Evolutionary conservation across 2,113 vertebrate genomes (phyloP).

Genomic region (Carassius gibelio): DNA sequence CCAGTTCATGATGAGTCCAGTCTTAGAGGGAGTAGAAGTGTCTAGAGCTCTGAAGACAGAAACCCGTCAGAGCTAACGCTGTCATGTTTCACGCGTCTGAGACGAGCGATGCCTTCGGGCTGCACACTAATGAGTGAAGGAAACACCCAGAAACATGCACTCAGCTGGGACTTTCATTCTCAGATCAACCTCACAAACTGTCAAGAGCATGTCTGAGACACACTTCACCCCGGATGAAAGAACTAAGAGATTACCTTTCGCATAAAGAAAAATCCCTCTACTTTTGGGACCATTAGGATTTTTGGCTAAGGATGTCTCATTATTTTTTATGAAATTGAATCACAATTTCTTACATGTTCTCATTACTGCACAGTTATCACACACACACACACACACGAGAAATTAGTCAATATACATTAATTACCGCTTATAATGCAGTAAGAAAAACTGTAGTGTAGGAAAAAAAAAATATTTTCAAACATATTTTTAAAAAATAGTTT

Average conservation of each 20-base stretch:
- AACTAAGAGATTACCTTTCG: no score
- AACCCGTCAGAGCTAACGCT: neutral
- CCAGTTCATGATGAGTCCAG: neutral
- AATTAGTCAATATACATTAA: no score
- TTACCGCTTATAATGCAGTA: no score
- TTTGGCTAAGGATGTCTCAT: neutral
- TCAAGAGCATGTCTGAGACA: neutral
- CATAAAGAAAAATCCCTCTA: neutral
- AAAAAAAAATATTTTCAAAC: no score
- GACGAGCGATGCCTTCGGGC: conserved; percentile 7
- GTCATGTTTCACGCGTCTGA: conserved; percentile 7
- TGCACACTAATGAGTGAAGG: conserved; percentile 14
- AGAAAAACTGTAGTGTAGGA: no score
- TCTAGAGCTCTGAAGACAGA: conserved; percentile 12
- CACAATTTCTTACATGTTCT: neutral
- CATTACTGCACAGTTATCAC: no score
- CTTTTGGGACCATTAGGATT: neutral
- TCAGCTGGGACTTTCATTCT: neutral
- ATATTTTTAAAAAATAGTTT: no score
- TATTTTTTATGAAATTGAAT: neutral
- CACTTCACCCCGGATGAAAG: neutral
- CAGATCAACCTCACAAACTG: neutral
- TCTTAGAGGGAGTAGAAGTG: neutral
- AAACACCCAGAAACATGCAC: neutral
- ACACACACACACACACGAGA: no score